phyloP scores from a whole-genome alignment of 1,140 invertebrate genomes.

The Charaxes varanes region DNA sequence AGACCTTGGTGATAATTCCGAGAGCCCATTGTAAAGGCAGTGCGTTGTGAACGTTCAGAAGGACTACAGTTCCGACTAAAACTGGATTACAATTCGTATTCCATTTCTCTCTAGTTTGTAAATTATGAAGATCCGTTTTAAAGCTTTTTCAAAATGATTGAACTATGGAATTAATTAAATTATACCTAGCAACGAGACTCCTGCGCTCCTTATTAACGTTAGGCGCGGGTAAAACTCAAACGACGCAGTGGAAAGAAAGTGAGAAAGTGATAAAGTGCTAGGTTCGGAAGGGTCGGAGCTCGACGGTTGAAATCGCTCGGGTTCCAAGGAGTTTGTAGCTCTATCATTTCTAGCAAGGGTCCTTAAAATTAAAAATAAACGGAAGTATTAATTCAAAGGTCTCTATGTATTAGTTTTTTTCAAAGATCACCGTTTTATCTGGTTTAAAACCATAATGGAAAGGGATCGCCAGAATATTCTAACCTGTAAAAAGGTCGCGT shows the following conservation, averaged over 20 bases:
- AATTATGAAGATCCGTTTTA: conserved; percentile 7
- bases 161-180: conserved; percentile 4
- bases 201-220: neutral
- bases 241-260: conserved; percentile 17
- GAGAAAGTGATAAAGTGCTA: conserved; percentile 38
- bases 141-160: conserved; percentile 14
- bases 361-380: no score
- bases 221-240: conserved; percentile 4
- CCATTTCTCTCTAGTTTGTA: conserved; percentile 4
- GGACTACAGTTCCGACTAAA: neutral
- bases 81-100: neutral
- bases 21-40: neutral
- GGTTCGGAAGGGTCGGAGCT: conserved; percentile 31
- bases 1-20: no score
- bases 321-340: no score
- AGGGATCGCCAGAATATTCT: no score
- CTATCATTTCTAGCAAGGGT: no score
- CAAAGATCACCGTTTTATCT: no score
- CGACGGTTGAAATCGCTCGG: no score
- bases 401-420: no score
- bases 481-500: no score
- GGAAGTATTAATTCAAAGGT: no score
- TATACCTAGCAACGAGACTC: conserved; percentile 2
- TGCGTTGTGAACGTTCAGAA: neutral
- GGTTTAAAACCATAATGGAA: no score